Evolutionary conservation across 2,797 vertebrate genomes (phyloP).

Genomic region (Syndactyla subalaris): DNA sequence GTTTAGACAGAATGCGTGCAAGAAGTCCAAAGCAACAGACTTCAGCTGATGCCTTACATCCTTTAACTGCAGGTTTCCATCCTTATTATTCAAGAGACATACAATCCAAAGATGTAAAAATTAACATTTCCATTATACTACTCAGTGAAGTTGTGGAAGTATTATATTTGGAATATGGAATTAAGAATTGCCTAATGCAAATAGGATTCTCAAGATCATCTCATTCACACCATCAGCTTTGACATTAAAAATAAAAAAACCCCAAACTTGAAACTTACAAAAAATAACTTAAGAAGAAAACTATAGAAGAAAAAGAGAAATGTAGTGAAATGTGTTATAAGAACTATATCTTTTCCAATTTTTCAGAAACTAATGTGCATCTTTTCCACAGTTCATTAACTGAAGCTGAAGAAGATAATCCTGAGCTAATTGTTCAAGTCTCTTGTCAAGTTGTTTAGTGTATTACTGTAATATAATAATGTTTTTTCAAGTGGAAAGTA

Average conservation of each 20-base stretch:
- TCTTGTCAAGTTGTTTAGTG: neutral
- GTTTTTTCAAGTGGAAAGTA: neutral
- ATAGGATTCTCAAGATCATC: neutral
- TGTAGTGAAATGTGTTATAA: neutral
- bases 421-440: neutral
- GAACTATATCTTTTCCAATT: fast-evolving
- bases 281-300: neutral
- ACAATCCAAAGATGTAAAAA: neutral
- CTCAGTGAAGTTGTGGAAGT: neutral
- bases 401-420: neutral
- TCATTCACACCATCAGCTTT: neutral
- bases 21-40: neutral
- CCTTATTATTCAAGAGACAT: neutral
- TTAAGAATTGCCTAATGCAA: neutral
- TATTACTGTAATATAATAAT: neutral
- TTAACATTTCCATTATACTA: neutral
- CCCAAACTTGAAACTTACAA: neutral
- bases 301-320: neutral
- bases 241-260: neutral
- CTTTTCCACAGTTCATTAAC: neutral
- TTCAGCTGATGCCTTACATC: neutral
- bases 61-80: neutral
- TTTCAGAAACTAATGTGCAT: neutral
- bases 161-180: neutral
- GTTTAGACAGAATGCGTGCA: neutral